These are phyloP conservation scores for Laterallus jamaicensis DNA, from an alignment of 2,113 vertebrate species.

Conservation along the genomic window DNA sequence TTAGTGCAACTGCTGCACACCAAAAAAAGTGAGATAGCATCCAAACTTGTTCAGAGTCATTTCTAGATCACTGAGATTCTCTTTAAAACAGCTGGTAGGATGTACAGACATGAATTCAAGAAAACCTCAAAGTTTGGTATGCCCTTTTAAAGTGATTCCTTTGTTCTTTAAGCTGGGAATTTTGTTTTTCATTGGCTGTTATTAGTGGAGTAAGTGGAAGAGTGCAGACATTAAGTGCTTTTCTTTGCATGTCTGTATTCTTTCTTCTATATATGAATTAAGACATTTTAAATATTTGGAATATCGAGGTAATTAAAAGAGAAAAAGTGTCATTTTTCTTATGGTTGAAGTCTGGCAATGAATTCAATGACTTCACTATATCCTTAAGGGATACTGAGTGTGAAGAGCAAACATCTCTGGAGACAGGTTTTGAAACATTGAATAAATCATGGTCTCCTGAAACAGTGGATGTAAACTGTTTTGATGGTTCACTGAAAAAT, in stretches of 20 bases:
- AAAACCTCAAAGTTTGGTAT: not conserved
- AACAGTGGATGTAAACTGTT: not conserved
- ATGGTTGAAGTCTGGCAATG: not conserved
- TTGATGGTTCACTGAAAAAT: conserved; percentile 17
- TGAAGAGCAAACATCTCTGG: conserved; percentile 1
- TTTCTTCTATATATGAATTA: not conserved
- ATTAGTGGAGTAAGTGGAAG: not conserved
- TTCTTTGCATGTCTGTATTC: not conserved
- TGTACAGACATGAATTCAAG: not conserved
- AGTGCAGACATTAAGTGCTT: not conserved
- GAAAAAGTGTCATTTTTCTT: not conserved
- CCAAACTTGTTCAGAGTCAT: conserved; percentile 28
- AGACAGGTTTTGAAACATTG: not conserved
- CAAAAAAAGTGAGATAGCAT: conserved; percentile 27
- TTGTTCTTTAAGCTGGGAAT: not conserved
- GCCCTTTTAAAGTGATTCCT: not conserved
- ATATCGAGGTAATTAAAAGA: not conserved
- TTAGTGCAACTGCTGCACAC: conserved; percentile 40
- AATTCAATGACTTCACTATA: not conserved
- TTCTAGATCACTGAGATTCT: conserved; percentile 36
- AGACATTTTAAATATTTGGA: not conserved
- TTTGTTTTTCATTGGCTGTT: not conserved
- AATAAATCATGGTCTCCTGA: not conserved
- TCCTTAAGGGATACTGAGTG: not conserved
- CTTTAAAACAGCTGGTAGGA: conserved; percentile 21